These are phyloP conservation scores for Oreocharis arfaki DNA, from an alignment of 2,113 vertebrate genomes.

Conservation along the genomic window DNA sequence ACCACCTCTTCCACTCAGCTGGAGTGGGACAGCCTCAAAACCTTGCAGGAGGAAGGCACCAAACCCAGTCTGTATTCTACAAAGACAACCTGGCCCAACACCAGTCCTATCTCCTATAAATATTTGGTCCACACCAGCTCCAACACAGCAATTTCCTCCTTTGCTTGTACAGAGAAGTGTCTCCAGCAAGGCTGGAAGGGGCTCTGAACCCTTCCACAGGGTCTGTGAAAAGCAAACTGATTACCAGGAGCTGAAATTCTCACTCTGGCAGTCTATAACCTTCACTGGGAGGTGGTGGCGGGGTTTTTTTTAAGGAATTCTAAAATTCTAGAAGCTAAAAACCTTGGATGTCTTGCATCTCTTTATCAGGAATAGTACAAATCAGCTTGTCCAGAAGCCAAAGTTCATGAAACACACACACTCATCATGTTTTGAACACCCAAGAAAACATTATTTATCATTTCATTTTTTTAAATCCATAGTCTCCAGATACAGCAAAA, in stretches of 20 bases:
- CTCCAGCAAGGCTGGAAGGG: neutral
- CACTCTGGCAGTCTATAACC: neutral
- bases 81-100: neutral
- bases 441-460: neutral
- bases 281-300: neutral
- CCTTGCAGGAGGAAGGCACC: neutral
- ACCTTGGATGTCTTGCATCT: neutral
- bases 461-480: neutral
- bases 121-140: neutral
- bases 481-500: neutral
- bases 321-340: neutral
- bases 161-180: neutral
- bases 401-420: neutral
- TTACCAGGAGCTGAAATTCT: neutral
- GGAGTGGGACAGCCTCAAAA: neutral
- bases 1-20: neutral
- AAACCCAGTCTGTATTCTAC: neutral
- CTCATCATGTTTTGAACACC: neutral
- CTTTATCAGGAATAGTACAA: neutral
- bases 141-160: neutral
- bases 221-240: neutral
- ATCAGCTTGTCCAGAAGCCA: neutral
- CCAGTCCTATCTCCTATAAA: neutral
- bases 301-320: neutral
- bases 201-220: neutral